These are phyloP conservation scores for Caenorhabditis angaria DNA, from an alignment of 2,888 invertebrate species.

Conservation along the genomic window DNA sequence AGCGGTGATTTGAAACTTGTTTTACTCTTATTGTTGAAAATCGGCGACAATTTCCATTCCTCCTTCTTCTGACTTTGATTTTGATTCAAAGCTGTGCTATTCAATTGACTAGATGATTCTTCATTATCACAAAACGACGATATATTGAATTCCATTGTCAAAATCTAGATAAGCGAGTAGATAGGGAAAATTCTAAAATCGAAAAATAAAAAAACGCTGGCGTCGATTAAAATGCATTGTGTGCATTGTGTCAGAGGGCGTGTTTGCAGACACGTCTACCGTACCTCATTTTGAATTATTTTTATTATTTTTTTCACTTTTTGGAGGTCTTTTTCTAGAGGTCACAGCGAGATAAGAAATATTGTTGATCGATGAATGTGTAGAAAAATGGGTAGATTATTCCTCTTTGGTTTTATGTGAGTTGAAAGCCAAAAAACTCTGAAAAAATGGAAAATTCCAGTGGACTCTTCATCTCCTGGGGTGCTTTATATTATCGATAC, in stretches of 20 bases:
- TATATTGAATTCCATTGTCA: conserved; percentile 35
- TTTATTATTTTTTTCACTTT: not conserved
- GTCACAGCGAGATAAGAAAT: too few species aligned
- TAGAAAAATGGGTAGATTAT: conserved; percentile 30
- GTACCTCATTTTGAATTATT: conserved; percentile 1
- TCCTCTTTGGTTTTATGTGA: conserved; percentile 41
- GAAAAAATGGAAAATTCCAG: conserved; percentile 17
- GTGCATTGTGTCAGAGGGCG: conserved; percentile 3
- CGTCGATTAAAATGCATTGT: conserved; percentile 15
- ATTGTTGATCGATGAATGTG: too few species aligned
- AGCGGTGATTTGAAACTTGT: conserved; percentile 19
- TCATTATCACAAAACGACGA: conserved; percentile 37
- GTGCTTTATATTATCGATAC: conserved; percentile 38
- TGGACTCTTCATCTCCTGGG: conserved; percentile 37
- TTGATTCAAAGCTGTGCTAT: conserved; percentile 35
- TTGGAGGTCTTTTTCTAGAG: conserved; percentile 11
- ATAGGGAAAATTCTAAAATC: not conserved
- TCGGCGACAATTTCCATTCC: conserved; percentile 44
- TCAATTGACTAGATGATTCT: conserved; percentile 21
- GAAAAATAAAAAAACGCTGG: conserved; percentile 7
- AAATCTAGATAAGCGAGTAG: conserved; percentile 3
- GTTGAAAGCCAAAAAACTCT: conserved; percentile 9
- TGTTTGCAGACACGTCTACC: conserved; percentile 25
- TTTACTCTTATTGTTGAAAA: conserved; percentile 16
- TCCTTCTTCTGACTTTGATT: conserved; percentile 6